A percentile compares a stretch with the other conserved stretches of the same genome.
phyloP scores from a whole-genome alignment of 2,113 vertebrate genomes.

The Acrocephalus kingi region DNA sequence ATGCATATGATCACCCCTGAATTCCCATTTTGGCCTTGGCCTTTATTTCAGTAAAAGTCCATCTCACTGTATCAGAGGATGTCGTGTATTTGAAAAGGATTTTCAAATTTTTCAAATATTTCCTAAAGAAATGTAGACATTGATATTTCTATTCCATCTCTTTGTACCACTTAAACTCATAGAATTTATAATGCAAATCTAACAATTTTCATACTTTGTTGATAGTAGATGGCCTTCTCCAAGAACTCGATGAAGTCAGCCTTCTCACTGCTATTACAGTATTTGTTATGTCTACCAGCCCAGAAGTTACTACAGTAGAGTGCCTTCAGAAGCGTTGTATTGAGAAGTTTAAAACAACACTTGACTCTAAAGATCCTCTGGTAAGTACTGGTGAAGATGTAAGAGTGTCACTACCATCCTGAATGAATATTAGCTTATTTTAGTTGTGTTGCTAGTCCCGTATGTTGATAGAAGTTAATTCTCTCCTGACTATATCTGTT shows the following conservation, averaged over 20 bases:
- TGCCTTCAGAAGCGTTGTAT: conserved; percentile 82
- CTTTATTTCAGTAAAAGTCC: not conserved
- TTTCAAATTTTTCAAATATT: too few relatives aligned
- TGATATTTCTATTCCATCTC: not conserved
- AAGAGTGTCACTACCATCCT: not conserved
- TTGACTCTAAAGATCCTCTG: conserved; percentile 84
- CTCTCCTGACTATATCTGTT: not conserved
- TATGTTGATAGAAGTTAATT: not conserved
- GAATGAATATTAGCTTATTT: not conserved
- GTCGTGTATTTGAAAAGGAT: not conserved
- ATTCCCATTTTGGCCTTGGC: not conserved
- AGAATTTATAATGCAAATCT: not conserved
- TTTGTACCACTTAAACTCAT: not conserved
- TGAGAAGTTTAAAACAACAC: conserved; percentile 79
- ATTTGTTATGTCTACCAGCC: conserved; percentile 83
- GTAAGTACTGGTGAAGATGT: conserved; percentile 68
- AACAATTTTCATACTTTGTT: conserved; percentile 17
- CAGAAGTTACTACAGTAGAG: conserved; percentile 80
- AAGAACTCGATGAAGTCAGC: conserved; percentile 77
- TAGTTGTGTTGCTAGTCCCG: not conserved
- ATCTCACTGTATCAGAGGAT: not conserved
- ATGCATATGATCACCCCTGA: not conserved
- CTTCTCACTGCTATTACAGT: conserved; percentile 86
- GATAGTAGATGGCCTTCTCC: conserved; percentile 44
- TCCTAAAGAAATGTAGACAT: not conserved